Evolutionary conservation across 2,888 invertebrate genomes (phyloP), one percentile per base, ranked within the genome.

Genomic region (Rhagium mordax): DNA sequence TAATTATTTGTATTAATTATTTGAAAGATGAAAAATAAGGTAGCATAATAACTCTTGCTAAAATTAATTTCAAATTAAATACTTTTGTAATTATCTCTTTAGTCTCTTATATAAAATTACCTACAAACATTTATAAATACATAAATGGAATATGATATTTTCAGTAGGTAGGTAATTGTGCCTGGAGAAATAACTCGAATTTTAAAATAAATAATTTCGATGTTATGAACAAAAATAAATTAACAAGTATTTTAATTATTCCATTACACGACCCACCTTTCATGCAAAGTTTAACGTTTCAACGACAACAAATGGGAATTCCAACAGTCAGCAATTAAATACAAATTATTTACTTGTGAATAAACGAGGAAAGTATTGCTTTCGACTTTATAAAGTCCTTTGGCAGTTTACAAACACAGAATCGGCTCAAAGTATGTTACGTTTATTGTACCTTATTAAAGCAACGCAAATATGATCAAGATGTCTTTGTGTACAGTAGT

Each of bases 281-380:
- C 53, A 65, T 24, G 33, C 16, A 33, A 48, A 53, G 16, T 29
- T 21, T 53, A 20, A 33, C 66, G 13, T 57, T 20, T 15, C 13
- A 55, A 47, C 65, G 65, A 53, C 53, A 49, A 15, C 51, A 53
- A 65, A 15, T 65, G 10, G 53, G 33, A 65, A 55, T 53, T 65
- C 53, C 65, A 51, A 16, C 53, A 65, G 53, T 53, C 53, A 41
- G 53, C 65, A 65, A 65, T 65, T 65, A 65, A 53, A 55, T 53
- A 65, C 53, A 53, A 65, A 65, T 65, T 65, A 65, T 65, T 65
- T 65, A 65, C 65, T 53, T 65, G 33, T 41, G 53, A 65, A 53
- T 53, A 49, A 21, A 18, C 41, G 16, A 47, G 7, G 15, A 55
- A 65, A 55, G 65, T 65, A 20, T 65, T 65, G 10, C 65, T 49